phyloP scores from a whole-genome alignment of 1,140 invertebrate species.

The Hypothenemus hampei region DNA sequence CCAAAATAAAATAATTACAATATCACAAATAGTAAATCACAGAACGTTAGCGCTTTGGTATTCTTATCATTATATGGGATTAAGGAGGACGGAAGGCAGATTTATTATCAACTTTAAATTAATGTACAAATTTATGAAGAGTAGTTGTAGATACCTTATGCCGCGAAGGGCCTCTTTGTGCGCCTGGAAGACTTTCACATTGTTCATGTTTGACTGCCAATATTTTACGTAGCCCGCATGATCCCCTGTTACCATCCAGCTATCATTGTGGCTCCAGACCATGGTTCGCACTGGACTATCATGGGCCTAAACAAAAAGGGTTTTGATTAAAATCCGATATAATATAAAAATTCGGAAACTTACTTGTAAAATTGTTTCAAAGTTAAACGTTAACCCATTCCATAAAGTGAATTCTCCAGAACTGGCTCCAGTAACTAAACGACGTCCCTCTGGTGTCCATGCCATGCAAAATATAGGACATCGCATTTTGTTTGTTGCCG shows the following conservation, averaged over 20 bases:
- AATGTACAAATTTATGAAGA: constrained; percentile 35
- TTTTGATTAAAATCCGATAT: neutral
- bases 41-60: constrained; percentile 19
- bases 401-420: constrained; percentile 99
- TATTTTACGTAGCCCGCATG: constrained; percentile 99
- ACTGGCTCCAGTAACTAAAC: constrained; percentile 96
- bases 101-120: constrained; percentile 22
- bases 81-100: constrained; percentile 32
- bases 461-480: constrained; percentile 98
- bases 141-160: constrained; percentile 75
- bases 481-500: constrained; percentile 98
- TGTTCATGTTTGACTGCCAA: constrained; percentile 99
- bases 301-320: constrained; percentile 73
- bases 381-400: constrained; percentile 99
- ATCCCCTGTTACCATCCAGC: constrained; percentile 99
- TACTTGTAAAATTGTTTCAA: constrained; percentile 99
- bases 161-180: constrained; percentile 99
- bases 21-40: constrained; percentile 37
- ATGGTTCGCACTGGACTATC: constrained; percentile 96
- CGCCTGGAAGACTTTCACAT: constrained; percentile 99
- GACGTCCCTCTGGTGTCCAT: constrained; percentile 97
- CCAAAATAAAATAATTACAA: constrained; percentile 33
- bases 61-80: constrained; percentile 23
- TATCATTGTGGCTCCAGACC: constrained; percentile 99
- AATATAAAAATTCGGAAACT: constrained; percentile 29